Base-by-base conservation (phyloP, 2,888 invertebrate genomes). In the Drosophila phalerata region DNA sequence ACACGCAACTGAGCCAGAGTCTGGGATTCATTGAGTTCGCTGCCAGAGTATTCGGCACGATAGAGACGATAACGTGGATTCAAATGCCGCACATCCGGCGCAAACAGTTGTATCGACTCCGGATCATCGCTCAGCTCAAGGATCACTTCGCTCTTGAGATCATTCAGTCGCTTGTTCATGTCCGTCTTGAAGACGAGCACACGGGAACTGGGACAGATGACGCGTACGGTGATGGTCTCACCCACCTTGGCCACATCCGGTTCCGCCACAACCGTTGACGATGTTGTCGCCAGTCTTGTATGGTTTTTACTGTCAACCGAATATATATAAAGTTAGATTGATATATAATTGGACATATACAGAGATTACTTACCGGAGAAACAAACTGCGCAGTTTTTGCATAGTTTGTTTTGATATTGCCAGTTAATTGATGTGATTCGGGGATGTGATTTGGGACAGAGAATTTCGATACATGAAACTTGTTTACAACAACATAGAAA, bases 361-460 rank as follows among this genome's bases (percentile, higher is more conserved):
- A 0, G 2, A 34, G 13, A 37, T n/a, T 32, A 57, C 81, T 63
- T 56, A 91, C 91, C 83, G 91, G 22, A 87, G 79, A 83, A 92
- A 92, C 77, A 92, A 81, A 71, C 90, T 90, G 78, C 89, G 84
- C 73, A 92, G 67, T 87, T 91, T 92, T 80, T 91, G 90, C 91
- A 92, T 91, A 79, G 81, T 87, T 85, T 65, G 81, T 79, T 78
- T 79, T 69, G 56, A 19, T 51, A 28, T 62, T 11, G 48, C 43
- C 43, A 34, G 53, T 48, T 28, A 34, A 25, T 45, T 8, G 28
- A 13, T 19, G 40, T 8, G 28, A 13, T 19, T 19, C 15, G 40
- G 13, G 32, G 42, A 22, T 53, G 51, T 63, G 37, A 22, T 45
- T 58, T 53, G 48, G 28, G 25, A 88, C 85, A 58, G 79, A 85